These are phyloP conservation scores for Morone saxatilis DNA, from an alignment of 2,113 vertebrate species.

Conservation along the genomic window DNA sequence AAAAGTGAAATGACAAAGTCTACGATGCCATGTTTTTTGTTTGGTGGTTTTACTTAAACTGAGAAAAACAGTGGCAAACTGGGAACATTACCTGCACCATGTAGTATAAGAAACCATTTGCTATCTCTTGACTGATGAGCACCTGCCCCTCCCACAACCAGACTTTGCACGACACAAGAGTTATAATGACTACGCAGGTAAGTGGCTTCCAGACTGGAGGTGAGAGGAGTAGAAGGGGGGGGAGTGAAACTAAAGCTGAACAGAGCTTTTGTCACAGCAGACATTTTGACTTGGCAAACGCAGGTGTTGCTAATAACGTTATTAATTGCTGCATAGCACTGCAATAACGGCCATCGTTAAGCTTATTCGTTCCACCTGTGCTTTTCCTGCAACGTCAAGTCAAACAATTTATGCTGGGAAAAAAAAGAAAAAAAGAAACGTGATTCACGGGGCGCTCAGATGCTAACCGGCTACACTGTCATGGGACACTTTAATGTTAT, in stretches of 20 bases:
- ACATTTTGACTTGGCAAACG: neutral
- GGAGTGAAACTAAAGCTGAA: neutral
- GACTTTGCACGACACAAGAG: neutral
- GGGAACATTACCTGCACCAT: neutral
- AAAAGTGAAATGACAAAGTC: neutral
- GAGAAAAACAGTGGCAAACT: neutral
- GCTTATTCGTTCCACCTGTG: conserved; percentile 38
- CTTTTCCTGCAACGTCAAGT: neutral
- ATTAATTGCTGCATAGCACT: neutral
- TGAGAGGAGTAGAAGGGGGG: too few species aligned
- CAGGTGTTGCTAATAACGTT: conserved; percentile 16
- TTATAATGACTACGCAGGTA: neutral
- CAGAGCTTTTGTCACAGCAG: conserved; percentile 4
- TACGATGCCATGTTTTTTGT: neutral
- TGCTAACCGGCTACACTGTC: neutral
- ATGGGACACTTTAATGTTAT: neutral
- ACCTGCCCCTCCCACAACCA: neutral
- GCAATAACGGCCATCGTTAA: neutral
- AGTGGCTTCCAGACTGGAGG: neutral
- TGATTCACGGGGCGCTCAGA: neutral
- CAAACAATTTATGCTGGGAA: neutral
- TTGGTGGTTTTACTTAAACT: neutral
- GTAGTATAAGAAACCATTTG: too few species aligned
- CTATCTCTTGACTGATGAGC: neutral
- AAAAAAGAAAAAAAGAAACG: neutral